phyloP scores from a whole-genome alignment of 2,797 vertebrate genomes.

The Paguma larvata region DNA sequence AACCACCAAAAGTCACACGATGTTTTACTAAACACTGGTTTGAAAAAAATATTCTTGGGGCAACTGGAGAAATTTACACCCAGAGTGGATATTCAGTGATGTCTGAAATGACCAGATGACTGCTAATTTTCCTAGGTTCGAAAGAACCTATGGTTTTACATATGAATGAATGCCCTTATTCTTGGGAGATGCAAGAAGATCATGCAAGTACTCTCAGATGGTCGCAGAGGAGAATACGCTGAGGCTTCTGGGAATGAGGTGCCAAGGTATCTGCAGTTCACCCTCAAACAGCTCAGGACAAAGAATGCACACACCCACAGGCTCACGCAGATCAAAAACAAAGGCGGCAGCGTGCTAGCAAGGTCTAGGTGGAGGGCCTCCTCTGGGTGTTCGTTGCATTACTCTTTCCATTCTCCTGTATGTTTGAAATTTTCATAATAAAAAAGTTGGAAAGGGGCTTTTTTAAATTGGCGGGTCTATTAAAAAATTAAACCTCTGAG shows the following conservation, averaged over 20 bases:
- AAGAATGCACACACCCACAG: neutral
- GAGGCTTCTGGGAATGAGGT: neutral
- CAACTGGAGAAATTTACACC: neutral
- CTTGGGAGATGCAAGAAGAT: neutral
- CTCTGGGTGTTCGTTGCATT: neutral
- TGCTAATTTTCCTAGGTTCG: neutral
- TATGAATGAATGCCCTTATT: neutral
- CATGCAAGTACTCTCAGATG: neutral
- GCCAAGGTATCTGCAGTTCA: neutral
- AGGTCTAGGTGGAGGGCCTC: neutral
- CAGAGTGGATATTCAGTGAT: neutral
- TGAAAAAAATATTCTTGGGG: slow-evolving; percentile 15
- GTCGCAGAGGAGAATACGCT: neutral
- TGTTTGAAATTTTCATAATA: slow-evolving; percentile 67
- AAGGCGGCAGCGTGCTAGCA: neutral
- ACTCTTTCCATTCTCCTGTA: slow-evolving; percentile 36
- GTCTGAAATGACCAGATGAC: slow-evolving; percentile 5
- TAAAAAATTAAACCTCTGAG: slow-evolving; percentile 74
- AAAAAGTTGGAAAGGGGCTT: slow-evolving; percentile 7
- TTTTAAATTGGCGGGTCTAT: slow-evolving; percentile 66
- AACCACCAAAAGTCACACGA: neutral
- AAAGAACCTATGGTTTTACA: neutral
- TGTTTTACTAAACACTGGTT: neutral
- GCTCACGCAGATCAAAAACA: neutral
- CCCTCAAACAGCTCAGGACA: neutral